Base-by-base conservation (phyloP, 1,140 invertebrate species). In the Drosophila eugracilis region DNA sequence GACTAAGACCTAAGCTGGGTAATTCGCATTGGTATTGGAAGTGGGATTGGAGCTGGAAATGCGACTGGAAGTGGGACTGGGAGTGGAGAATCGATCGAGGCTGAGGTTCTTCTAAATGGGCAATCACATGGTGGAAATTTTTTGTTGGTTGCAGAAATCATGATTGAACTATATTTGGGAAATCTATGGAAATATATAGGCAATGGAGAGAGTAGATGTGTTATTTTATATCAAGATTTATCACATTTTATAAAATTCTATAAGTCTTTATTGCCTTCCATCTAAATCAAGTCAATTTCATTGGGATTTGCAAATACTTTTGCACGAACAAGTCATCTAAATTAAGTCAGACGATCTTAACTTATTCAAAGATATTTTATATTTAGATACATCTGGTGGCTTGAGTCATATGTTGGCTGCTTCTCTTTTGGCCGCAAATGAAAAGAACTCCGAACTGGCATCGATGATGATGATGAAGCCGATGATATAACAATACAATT, bases 401-500 rank as follows among this genome's bases (percentile, higher is more conserved):
- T 32, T 67, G 60, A 69, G 36, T 69, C 65, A 69, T 12, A 28
- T 53, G 28, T 15, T 24, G 37, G 34, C 19, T 17, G 3, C 7
- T 34, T 30, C 34, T 22, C 34, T 19, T 7, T 14, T 26, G 22
- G 21, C n/a, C 6, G 14, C 15, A 3, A 15, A 42, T 22, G 9
- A 30, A 42, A 63, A 67, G 63, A 50, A 65, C 26, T 19, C 17
- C 32, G 19, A 15, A 15, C 28, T 22, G 21, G 21, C 21, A 53
- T 15, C 50, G 50, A 63, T 63, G 59, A 39, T 65, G 58, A 50
- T 63, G 57, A 44, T 52, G 36, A 17, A 9, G 63, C 28, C 39
- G 62, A 32, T 65, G 81, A 86, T 88, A 88, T 78, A 86, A 85
- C 81, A 81, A 75, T 81, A 85, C 81, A 81, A 75, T 81, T 83